phyloP scores from a whole-genome alignment of 1,140 invertebrate species.

The Drosophila pallidifrons region DNA sequence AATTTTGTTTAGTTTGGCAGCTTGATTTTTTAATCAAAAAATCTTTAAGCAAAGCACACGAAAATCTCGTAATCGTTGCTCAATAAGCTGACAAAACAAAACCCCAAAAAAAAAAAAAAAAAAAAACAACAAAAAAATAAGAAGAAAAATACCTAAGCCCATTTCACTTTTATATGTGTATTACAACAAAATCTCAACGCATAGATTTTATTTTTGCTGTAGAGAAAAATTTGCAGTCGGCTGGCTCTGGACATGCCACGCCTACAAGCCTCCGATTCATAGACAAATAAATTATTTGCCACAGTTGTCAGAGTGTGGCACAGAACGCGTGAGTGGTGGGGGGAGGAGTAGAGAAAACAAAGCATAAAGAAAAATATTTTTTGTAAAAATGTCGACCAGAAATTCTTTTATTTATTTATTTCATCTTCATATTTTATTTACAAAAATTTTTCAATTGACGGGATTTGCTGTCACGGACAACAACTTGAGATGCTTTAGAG shows the following conservation, averaged over 20 bases:
- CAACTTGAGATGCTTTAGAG: conserved; percentile 27
- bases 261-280: neutral
- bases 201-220: conserved; percentile 4
- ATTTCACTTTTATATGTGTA: neutral
- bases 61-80: conserved; percentile 6
- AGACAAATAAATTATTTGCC: conserved; percentile 41
- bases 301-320: neutral
- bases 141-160: neutral
- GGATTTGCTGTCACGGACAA: conserved; percentile 69
- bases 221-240: conserved; percentile 38
- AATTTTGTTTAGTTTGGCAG: neutral
- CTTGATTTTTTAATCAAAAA: neutral
- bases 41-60: neutral
- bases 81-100: neutral
- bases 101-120: too few species aligned
- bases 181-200: neutral
- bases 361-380: conserved; percentile 12
- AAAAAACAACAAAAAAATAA: neutral
- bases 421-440: conserved; percentile 55
- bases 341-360: neutral
- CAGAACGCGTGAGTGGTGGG: neutral
- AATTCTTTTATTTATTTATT: conserved; percentile 44
- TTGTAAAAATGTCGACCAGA: conserved; percentile 21
- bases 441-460: conserved; percentile 69
- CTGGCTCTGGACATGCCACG: conserved; percentile 11